Evolutionary conservation across 2,888 invertebrate genomes (phyloP).

Genomic region (Eulithis prunata): DNA sequence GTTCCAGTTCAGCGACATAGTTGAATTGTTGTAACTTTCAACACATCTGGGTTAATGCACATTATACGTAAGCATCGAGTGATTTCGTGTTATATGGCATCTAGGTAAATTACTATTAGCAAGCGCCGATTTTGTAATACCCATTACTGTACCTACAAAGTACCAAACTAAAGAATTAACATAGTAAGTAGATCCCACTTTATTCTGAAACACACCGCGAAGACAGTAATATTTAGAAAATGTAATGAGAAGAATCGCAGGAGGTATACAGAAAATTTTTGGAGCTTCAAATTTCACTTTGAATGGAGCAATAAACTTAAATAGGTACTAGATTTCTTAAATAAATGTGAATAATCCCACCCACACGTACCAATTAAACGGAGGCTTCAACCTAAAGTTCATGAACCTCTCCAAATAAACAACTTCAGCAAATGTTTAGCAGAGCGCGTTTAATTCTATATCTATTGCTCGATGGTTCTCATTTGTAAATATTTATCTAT

Average conservation of each 20-base stretch:
- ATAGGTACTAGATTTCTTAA: neutral
- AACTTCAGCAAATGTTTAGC: slow-evolving; percentile 23
- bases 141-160: slow-evolving; percentile 6
- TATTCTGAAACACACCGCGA: too few relatives aligned
- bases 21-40: slow-evolving; percentile 46
- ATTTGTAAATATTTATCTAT: slow-evolving; percentile 33
- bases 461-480: slow-evolving; percentile 20
- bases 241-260: too few relatives aligned
- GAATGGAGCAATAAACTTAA: slow-evolving; percentile 12
- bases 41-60: slow-evolving; percentile 56
- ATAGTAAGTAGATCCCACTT: too few relatives aligned
- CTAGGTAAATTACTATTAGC: slow-evolving; percentile 27
- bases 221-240: too few relatives aligned
- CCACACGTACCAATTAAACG: slow-evolving; percentile 3
- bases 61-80: slow-evolving; percentile 31
- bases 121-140: slow-evolving; percentile 22
- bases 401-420: slow-evolving; percentile 35
- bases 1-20: slow-evolving; percentile 44
- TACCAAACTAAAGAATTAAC: slow-evolving; percentile 8
- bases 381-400: slow-evolving; percentile 25
- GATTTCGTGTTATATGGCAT: slow-evolving; percentile 28
- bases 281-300: neutral
- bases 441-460: slow-evolving; percentile 26
- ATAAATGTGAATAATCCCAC: slow-evolving; percentile 1
- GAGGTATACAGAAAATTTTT: neutral